Percentiles rank a stretch among this genome's conserved stretches.
Evolutionary conservation across 2,888 invertebrate species (phyloP).

Genomic region (Magallana nippona): DNA sequence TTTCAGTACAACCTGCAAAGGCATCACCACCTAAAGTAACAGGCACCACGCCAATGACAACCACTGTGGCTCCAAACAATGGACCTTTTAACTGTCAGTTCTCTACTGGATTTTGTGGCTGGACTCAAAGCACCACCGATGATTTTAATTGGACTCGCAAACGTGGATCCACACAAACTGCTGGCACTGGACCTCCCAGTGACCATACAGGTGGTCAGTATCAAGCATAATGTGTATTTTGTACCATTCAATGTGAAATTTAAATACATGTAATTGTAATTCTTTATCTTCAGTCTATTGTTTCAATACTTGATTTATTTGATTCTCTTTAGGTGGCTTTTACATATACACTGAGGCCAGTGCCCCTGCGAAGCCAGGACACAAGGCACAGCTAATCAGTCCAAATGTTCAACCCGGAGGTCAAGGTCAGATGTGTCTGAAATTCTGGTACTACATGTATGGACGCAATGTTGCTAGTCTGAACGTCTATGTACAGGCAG

Average conservation of each 20-base stretch:
- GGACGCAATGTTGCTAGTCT: slow-evolving; percentile 65
- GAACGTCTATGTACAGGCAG: slow-evolving; percentile 65
- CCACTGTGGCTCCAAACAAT: slow-evolving; percentile 47
- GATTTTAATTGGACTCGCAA: slow-evolving; percentile 73
- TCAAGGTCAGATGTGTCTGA: slow-evolving; percentile 66
- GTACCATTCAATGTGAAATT: too few relatives aligned
- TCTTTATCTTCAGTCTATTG: too few relatives aligned
- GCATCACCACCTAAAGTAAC: slow-evolving; percentile 27
- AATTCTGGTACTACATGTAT: slow-evolving; percentile 75
- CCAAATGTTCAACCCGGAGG: slow-evolving; percentile 57
- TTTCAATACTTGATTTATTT: background rate
- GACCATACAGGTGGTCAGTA: slow-evolving; percentile 71
- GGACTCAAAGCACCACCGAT: slow-evolving; percentile 64
- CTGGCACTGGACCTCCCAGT: slow-evolving; percentile 69
- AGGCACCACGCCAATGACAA: slow-evolving; percentile 41
- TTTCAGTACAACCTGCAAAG: slow-evolving; percentile 24
- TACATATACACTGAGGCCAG: slow-evolving; percentile 75
- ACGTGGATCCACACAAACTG: slow-evolving; percentile 57
- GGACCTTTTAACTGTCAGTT: slow-evolving; percentile 71
- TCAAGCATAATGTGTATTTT: background rate
- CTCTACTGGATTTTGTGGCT: slow-evolving; percentile 70
- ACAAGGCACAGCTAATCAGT: slow-evolving; percentile 71
- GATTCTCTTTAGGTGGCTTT: slow-evolving; percentile 62
- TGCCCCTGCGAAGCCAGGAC: slow-evolving; percentile 53
- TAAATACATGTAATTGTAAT: background rate